Percentiles rank a stretch among this genome's conserved stretches.
phyloP scores from a whole-genome alignment of 1,140 invertebrate species.

The Bombus ignitus region DNA sequence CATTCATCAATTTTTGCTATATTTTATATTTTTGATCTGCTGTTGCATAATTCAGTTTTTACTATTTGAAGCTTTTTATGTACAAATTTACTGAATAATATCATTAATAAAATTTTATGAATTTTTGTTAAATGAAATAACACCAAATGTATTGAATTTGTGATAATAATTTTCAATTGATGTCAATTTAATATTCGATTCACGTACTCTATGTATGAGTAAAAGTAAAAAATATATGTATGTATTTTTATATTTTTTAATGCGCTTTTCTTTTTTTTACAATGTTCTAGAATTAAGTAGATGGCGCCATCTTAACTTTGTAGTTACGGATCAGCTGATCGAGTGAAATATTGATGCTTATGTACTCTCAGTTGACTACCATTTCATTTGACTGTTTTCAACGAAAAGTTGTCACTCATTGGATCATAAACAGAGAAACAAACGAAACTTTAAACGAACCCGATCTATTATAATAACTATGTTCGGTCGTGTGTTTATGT shows the following conservation, averaged over 20 bases:
- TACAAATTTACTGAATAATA: background rate
- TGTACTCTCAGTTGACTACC: background rate
- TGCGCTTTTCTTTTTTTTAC: background rate
- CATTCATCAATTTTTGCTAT: background rate
- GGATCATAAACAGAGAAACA: slow-evolving; percentile 7
- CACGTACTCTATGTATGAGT: background rate
- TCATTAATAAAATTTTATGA: background rate
- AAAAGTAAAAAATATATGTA: background rate
- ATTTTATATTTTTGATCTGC: background rate
- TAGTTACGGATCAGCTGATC: slow-evolving; percentile 44
- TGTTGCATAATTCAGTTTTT: background rate
- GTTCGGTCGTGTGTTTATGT: slow-evolving; percentile 66
- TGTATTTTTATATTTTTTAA: background rate
- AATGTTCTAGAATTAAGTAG: background rate
- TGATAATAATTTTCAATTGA: background rate
- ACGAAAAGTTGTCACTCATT: background rate
- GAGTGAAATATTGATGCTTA: background rate
- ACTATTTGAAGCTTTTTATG: background rate
- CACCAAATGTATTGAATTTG: background rate
- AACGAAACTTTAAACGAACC: slow-evolving; percentile 13
- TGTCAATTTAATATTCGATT: background rate
- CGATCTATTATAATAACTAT: slow-evolving; percentile 55
- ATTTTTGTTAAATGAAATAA: background rate
- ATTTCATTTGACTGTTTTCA: background rate
- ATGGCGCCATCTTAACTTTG: background rate